Conservation (phyloP, 2,888 invertebrate species). For the Cordylochernes scorpioides region DNA sequence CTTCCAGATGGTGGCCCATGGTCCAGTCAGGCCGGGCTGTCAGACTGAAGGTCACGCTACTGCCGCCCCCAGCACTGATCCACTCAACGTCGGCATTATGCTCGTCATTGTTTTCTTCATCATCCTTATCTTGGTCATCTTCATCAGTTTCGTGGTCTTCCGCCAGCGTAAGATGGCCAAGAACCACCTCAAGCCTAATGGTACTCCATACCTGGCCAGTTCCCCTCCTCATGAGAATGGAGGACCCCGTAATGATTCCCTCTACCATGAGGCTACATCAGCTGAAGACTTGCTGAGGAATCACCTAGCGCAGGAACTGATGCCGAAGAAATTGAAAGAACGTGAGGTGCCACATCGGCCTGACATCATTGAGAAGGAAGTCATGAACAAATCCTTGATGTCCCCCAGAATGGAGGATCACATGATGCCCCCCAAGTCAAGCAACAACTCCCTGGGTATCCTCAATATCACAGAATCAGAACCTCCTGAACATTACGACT, state of each 20-base stretch:
- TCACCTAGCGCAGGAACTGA: slow-evolving; percentile 54
- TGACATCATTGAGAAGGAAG: slow-evolving; percentile 73
- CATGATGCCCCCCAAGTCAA: slow-evolving; percentile 4
- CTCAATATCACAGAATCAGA: slow-evolving; percentile 29
- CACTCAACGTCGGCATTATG: slow-evolving; percentile 69
- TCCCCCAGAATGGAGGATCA: slow-evolving; percentile 21
- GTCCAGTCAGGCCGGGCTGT: slow-evolving; percentile 47
- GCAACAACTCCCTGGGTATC: slow-evolving; percentile 20
- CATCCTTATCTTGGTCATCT: slow-evolving; percentile 56
- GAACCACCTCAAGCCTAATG: slow-evolving; percentile 19
- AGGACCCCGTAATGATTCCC: slow-evolving; percentile 7
- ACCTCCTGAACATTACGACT: slow-evolving; percentile 70
- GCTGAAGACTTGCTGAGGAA: slow-evolving; percentile 27
- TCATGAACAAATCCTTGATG: slow-evolving; percentile 50
- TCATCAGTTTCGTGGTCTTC: slow-evolving; percentile 74
- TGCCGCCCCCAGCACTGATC: slow-evolving; percentile 49
- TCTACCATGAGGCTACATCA: slow-evolving; percentile 12
- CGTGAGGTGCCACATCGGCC: slow-evolving; percentile 63
- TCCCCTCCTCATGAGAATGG: slow-evolving; percentile 7
- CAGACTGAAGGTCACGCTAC: slow-evolving; percentile 39
- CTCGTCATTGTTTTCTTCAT: slow-evolving; percentile 80
- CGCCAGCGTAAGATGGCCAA: slow-evolving; percentile 42
- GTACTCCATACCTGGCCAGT: slow-evolving; percentile 34
- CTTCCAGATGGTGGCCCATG: slow-evolving; percentile 23
- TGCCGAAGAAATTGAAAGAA: slow-evolving; percentile 51